A percentile compares a stretch with the other conserved stretches of the same genome.
Evolutionary conservation across 1,140 invertebrate species (phyloP).

Genomic region (Neodiprion pinetum): DNA sequence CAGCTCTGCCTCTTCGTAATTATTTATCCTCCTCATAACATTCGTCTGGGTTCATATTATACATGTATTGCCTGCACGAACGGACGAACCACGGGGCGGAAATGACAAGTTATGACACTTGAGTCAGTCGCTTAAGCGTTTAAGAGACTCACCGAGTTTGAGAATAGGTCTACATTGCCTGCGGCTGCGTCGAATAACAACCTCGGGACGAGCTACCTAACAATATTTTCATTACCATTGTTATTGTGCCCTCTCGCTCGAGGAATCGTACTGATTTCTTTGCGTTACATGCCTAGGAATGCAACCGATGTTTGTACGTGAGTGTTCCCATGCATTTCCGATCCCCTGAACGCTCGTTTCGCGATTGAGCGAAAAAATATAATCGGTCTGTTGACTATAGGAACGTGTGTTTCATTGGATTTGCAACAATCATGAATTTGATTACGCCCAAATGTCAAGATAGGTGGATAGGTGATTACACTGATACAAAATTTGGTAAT

Average conservation of each 20-base stretch:
- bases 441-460: no score
- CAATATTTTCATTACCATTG: neutral
- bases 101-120: constrained; percentile 16
- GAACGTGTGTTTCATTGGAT: no score
- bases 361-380: no score
- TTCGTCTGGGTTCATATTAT: neutral
- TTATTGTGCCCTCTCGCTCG: neutral
- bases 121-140: constrained; percentile 12
- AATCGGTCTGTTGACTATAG: no score
- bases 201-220: neutral
- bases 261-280: no score
- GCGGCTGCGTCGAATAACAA: neutral
- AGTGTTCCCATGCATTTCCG: no score
- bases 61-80: neutral
- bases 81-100: neutral
- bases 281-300: no score
- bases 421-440: no score
- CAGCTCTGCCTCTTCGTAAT: neutral
- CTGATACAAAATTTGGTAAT: no score
- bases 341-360: no score
- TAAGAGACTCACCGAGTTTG: neutral
- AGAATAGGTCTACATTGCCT: neutral
- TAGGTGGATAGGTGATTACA: no score
- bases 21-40: neutral
- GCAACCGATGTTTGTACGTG: no score